Evolutionary conservation across 2,113 vertebrate genomes (phyloP).

Genomic region (Hemiscyllium ocellatum): DNA sequence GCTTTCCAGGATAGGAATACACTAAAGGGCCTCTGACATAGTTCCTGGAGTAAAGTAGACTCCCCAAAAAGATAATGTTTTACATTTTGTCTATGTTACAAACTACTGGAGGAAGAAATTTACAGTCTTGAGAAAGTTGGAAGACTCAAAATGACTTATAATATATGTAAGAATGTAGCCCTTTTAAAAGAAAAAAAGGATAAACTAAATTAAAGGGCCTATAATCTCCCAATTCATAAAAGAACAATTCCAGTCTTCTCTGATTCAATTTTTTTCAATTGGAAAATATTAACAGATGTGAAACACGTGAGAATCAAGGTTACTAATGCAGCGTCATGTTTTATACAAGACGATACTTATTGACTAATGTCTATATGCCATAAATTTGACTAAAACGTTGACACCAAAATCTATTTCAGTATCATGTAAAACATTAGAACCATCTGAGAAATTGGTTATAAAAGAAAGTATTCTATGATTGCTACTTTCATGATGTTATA

Average conservation of each 20-base stretch:
- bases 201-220: neutral
- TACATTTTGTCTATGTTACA: neutral
- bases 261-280: neutral
- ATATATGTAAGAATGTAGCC: neutral
- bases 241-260: neutral
- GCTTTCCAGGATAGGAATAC: constrained; percentile 9
- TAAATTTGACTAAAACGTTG: neutral
- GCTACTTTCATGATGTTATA: neutral
- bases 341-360: neutral
- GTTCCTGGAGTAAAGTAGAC: neutral
- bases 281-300: constrained; percentile 8
- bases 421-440: neutral
- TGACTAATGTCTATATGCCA: neutral
- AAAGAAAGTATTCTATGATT: neutral
- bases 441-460: neutral
- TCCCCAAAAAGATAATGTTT: neutral
- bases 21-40: neutral
- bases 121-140: neutral
- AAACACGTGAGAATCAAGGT: neutral
- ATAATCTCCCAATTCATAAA: neutral
- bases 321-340: neutral
- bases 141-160: neutral
- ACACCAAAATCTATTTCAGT: neutral
- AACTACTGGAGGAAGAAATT: neutral
- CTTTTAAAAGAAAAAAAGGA: neutral